Percentiles rank a stretch among this genome's conserved stretches.
phyloP scores from a whole-genome alignment of 2,113 vertebrate species.

The Periophthalmodon schlosseri region DNA sequence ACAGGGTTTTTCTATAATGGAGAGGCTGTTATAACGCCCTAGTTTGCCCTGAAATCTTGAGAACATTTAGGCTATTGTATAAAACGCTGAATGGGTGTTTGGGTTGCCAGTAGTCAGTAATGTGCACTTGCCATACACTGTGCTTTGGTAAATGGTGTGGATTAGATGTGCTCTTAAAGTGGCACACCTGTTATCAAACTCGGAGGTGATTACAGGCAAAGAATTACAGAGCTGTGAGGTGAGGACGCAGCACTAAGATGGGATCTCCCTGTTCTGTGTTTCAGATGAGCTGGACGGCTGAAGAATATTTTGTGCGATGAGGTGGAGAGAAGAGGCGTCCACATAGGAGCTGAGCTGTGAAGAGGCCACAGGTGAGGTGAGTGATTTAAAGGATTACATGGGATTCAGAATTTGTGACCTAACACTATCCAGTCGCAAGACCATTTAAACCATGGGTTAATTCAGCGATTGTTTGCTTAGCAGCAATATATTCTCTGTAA shows the following conservation, averaged over 20 bases:
- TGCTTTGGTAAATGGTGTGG: conserved; percentile 23
- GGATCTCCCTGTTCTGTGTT: conserved; percentile 50
- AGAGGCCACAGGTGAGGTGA: conserved; percentile 59
- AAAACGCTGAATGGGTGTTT: conserved; percentile 6
- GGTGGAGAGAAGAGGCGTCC: conserved; percentile 23
- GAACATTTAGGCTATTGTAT: not conserved
- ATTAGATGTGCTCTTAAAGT: conserved; percentile 45
- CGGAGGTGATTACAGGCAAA: conserved; percentile 20
- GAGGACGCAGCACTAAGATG: conserved; percentile 25
- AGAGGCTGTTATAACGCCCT: conserved; percentile 1
- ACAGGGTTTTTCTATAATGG: conserved; percentile 2
- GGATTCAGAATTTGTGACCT: not conserved
- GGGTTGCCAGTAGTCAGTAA: not conserved
- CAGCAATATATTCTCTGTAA: not conserved
- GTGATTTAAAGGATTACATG: not conserved
- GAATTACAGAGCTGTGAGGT: conserved; percentile 17
- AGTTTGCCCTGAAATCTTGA: conserved; percentile 2
- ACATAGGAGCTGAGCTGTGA: conserved; percentile 37
- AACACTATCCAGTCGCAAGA: not conserved
- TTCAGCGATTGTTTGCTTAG: not conserved
- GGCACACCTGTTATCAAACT: conserved; percentile 56
- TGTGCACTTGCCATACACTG: conserved; percentile 20
- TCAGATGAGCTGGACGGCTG: conserved; percentile 67
- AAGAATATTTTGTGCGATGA: conserved; percentile 49
- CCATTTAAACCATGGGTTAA: not conserved